Evolutionary conservation across 2,888 invertebrate species (phyloP), one percentile per base, ranked within the genome.

Genomic region (Agonopterix arenella): DNA sequence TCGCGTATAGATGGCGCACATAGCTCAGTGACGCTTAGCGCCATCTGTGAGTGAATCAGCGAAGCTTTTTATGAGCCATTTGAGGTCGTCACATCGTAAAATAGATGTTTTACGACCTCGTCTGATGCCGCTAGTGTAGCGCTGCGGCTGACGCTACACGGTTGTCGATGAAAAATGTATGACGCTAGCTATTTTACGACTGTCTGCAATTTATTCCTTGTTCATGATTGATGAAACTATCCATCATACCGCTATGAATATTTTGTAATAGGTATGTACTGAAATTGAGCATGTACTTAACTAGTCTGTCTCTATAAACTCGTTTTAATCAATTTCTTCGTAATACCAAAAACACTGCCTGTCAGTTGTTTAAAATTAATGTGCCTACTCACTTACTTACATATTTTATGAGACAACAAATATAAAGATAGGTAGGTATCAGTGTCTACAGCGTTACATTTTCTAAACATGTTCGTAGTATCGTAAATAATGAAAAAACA

Each of bases 21-120:
- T 43, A 43, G 58, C 58, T 70, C 62, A 65, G 62, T 58, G 54
- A 58, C 58, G 52, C 45, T 49, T 62, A 64, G 62, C 79, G 89
- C 86, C 90, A 89, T 89, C 90, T 90, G 78, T 84, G 80, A 72
- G 68, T 60, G 53, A 62, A 56, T 54, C 53, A 40, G 54, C 57
- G 77, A 88, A 89, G 76, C 76, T 83, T 84, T 88, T 86, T 84
- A 84, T 73, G 78, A 74, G 78, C 73, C 68, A 77, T 83, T 82
- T 76, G 74, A 73, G 75, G 73, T 82, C 76, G 72, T 72, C 83
- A 82, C 80, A 56, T 83, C 84, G 79, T 88, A 84, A 88, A 84
- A 68, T 76, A 69, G 70, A 78, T 81, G 76, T 71, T 86, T 85
- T 84, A 85, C 76, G 75, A 64, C 60, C 62, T 73, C 80, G 76